Percentiles rank a stretch among this genome's conserved stretches.
Conservation (phyloP, 1,140 invertebrate genomes). For the Megathymus violae region DNA sequence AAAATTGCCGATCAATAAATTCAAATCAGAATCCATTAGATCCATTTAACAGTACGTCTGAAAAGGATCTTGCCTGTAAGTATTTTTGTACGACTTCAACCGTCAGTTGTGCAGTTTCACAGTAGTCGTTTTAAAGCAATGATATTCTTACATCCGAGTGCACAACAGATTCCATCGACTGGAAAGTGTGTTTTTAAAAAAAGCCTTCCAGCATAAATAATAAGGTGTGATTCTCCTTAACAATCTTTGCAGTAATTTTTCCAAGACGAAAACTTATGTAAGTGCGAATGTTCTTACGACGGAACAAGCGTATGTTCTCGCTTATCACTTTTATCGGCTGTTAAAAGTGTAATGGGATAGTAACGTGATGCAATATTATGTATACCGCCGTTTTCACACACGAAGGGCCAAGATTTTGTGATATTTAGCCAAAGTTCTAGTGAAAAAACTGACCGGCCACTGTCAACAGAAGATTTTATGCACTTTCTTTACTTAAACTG, state of each 20-base stretch:
- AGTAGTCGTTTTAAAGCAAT: conserved; percentile 25
- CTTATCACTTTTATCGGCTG: conserved; percentile 45
- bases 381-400: conserved; percentile 15
- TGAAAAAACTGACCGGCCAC: neutral
- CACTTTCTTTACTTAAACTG: conserved; percentile 19
- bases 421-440: conserved; percentile 17
- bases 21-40: no score
- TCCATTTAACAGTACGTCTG: no score
- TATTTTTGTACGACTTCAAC: conserved; percentile 2
- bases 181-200: no score
- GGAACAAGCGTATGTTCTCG: conserved; percentile 33
- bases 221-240: no score
- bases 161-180: conserved; percentile 6
- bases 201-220: no score
- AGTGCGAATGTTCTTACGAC: conserved; percentile 43
- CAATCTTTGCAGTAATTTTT: conserved; percentile 22
- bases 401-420: conserved; percentile 4
- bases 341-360: conserved; percentile 45
- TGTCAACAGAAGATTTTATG: conserved; percentile 26
- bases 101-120: conserved; percentile 23
- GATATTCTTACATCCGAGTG: conserved; percentile 16
- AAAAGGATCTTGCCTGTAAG: neutral
- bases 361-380: conserved; percentile 19
- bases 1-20: no score
- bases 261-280: conserved; percentile 41